Evolutionary conservation across 2,113 vertebrate genomes (phyloP).

Genomic region (Spilogale gracilis): DNA sequence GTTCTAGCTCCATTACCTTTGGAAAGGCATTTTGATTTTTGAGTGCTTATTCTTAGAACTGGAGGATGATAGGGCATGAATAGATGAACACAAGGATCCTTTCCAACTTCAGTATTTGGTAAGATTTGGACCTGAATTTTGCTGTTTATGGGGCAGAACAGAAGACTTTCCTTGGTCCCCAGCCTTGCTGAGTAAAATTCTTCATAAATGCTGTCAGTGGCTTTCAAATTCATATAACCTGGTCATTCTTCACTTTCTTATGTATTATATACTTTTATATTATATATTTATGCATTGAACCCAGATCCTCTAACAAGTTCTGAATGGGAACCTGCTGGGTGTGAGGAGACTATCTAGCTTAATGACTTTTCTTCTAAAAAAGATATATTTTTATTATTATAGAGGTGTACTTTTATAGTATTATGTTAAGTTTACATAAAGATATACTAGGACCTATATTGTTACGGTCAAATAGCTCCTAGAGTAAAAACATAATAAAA

Average conservation of each 20-base stretch:
- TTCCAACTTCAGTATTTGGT: neutral
- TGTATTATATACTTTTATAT: neutral
- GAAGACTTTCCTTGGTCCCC: neutral
- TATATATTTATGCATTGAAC: neutral
- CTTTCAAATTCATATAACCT: neutral
- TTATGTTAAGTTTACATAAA: neutral
- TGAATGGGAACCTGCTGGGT: neutral
- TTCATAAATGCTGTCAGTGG: neutral
- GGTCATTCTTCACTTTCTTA: neutral
- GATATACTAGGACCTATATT: neutral
- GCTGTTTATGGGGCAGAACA: neutral
- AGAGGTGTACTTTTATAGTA: neutral
- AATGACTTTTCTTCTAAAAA: neutral
- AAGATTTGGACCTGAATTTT: neutral
- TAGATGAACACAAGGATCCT: neutral
- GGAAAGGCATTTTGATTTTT: neutral
- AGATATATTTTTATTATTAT: neutral
- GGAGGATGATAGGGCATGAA: neutral
- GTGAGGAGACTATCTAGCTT: neutral
- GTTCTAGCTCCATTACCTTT: neutral
- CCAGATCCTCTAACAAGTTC: neutral
- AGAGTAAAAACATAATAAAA: neutral
- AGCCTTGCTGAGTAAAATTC: neutral
- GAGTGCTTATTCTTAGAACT: neutral
- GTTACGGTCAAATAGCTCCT: neutral